These are phyloP conservation scores for Muscicapa striata DNA, from an alignment of 2,797 vertebrate genomes.

Conservation along the genomic window DNA sequence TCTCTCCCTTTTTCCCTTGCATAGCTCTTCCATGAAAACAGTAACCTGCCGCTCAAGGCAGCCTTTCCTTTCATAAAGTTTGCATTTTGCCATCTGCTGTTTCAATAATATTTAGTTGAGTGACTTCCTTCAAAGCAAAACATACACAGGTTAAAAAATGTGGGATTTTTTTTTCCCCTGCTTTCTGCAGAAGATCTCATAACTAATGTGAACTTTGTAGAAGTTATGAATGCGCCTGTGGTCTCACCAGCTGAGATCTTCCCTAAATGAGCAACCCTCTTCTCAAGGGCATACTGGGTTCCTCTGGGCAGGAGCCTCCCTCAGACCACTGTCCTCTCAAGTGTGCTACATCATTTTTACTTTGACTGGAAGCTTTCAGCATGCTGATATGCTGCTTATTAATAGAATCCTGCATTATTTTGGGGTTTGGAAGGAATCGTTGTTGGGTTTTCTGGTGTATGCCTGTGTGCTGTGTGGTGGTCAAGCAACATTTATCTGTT, in stretches of 20 bases:
- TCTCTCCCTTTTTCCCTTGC: background rate
- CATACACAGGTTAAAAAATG: background rate
- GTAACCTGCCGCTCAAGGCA: conserved; percentile 41
- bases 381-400: background rate
- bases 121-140: conserved; percentile 67
- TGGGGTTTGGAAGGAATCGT: background rate
- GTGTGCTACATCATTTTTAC: background rate
- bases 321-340: background rate
- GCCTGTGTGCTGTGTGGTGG: background rate
- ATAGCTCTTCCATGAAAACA: conserved; percentile 24
- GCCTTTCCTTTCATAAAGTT: conserved; percentile 33
- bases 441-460: background rate
- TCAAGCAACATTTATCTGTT: background rate
- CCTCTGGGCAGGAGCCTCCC: background rate
- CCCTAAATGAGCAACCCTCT: background rate
- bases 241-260: background rate
- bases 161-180: accelerated
- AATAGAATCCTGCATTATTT: background rate
- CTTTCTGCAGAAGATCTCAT: background rate
- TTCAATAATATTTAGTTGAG: conserved; percentile 59
- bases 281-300: background rate
- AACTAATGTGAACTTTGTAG: background rate
- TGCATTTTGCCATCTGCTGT: conserved; percentile 61
- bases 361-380: background rate
- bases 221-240: conserved; percentile 26